Conservation (phyloP, 2,113 vertebrate genomes). For the Arothron firmamentum region DNA sequence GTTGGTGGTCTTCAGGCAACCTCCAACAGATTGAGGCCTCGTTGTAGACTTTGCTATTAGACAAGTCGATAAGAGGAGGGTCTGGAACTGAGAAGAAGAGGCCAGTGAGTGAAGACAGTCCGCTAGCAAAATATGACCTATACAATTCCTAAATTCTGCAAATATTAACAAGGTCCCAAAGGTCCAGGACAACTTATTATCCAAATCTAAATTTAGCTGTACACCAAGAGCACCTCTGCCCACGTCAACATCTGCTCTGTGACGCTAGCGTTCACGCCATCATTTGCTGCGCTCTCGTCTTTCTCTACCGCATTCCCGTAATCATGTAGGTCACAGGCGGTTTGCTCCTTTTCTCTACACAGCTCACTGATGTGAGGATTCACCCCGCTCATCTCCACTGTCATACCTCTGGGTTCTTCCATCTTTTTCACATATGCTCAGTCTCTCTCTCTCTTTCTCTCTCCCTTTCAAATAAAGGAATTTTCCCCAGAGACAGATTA, state of each 20-base stretch:
- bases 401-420: neutral
- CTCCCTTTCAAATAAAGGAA: neutral
- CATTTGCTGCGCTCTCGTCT: too few species aligned
- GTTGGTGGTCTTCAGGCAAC: constrained; percentile 77
- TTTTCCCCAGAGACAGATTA: neutral
- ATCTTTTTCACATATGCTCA: neutral
- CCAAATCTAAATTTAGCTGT: neutral
- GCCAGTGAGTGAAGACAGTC: neutral
- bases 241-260: neutral
- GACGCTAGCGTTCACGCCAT: neutral
- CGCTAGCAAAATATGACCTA: too few species aligned
- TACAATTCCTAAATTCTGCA: too few species aligned
- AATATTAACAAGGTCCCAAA: too few species aligned
- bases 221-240: neutral
- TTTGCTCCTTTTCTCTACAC: neutral
- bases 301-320: constrained; percentile 4
- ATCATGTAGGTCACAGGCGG: constrained; percentile 21
- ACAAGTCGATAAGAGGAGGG: constrained; percentile 86
- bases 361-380: constrained; percentile 4
- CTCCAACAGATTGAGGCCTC: constrained; percentile 86
- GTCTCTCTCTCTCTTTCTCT: neutral
- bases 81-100: constrained; percentile 76
- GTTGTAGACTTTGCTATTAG: constrained; percentile 84
- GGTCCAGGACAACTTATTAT: constrained; percentile 8
- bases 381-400: neutral